Conservation (phyloP, 2,113 vertebrate genomes). For the Furnarius figulus region DNA sequence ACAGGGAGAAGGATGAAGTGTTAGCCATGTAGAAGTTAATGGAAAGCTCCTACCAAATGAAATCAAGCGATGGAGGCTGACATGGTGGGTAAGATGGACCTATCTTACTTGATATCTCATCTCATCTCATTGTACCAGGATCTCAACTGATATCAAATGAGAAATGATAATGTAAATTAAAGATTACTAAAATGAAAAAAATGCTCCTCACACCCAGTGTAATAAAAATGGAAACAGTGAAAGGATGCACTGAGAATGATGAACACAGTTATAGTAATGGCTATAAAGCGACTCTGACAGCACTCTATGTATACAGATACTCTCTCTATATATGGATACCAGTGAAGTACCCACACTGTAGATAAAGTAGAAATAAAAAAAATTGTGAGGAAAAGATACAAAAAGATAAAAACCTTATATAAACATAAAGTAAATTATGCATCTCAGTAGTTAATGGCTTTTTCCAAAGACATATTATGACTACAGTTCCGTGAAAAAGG, state of each 20-base stretch:
- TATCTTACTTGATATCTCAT: background rate
- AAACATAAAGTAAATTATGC: background rate
- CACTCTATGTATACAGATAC: background rate
- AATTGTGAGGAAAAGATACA: background rate
- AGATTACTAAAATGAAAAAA: background rate
- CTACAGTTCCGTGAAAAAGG: background rate
- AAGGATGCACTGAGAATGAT: background rate
- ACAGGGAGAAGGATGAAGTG: background rate
- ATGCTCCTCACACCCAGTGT: background rate
- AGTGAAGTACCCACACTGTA: background rate
- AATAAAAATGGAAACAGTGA: background rate
- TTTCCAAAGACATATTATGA: background rate
- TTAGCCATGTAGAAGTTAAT: background rate
- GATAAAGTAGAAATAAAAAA: background rate
- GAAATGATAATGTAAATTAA: background rate
- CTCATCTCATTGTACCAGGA: background rate
- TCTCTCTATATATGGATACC: background rate
- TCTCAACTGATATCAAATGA: background rate
- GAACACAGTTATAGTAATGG: background rate
- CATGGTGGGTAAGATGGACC: background rate
- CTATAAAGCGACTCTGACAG: background rate
- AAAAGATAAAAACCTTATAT: background rate
- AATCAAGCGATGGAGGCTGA: background rate
- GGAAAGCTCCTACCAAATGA: background rate
- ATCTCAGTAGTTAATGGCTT: background rate